Conservation (phyloP, 2,113 vertebrate species). For the Dunckerocampus dactyliophorus region DNA sequence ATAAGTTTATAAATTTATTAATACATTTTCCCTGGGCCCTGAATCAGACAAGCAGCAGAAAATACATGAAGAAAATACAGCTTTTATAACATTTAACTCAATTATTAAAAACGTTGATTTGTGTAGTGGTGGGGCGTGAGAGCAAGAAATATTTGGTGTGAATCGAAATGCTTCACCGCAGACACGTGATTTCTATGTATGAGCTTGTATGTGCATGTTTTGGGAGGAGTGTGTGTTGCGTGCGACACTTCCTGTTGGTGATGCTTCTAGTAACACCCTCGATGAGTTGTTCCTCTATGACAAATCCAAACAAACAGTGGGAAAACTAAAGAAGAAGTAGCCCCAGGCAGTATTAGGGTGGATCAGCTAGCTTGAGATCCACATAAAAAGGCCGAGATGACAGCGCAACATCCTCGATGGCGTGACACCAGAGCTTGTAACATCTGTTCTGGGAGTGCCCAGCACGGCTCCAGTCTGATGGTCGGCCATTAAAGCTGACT, state of each 20-base stretch:
- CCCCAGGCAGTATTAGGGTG: constrained; percentile 33
- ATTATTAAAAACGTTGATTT: too few relatives aligned
- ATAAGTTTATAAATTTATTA: too few relatives aligned
- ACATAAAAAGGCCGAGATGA: constrained; percentile 52
- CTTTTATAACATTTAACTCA: too few relatives aligned
- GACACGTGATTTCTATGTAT: too few relatives aligned
- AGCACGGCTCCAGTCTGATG: constrained; percentile 36
- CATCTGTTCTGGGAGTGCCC: constrained; percentile 61
- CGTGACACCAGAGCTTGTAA: constrained; percentile 58
- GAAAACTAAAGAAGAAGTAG: background rate
- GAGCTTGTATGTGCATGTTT: constrained; percentile 26
- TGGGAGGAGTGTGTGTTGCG: constrained; percentile 41
- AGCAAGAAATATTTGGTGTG: too few relatives aligned
- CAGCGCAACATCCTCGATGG: constrained; percentile 41
- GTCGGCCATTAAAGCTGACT: constrained; percentile 31
- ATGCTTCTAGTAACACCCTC: constrained; percentile 17
- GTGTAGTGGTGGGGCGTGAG: too few relatives aligned
- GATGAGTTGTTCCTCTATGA: constrained; percentile 9
- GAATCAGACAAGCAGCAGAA: too few relatives aligned
- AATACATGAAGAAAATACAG: too few relatives aligned
- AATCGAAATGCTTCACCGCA: too few relatives aligned
- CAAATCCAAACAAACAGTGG: constrained; percentile 44
- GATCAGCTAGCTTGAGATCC: constrained; percentile 35
- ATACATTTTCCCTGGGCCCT: too few relatives aligned
- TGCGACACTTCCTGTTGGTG: constrained; percentile 51